Evolutionary conservation across 2,797 vertebrate genomes (phyloP).

Genomic region (Sparus aurata): DNA sequence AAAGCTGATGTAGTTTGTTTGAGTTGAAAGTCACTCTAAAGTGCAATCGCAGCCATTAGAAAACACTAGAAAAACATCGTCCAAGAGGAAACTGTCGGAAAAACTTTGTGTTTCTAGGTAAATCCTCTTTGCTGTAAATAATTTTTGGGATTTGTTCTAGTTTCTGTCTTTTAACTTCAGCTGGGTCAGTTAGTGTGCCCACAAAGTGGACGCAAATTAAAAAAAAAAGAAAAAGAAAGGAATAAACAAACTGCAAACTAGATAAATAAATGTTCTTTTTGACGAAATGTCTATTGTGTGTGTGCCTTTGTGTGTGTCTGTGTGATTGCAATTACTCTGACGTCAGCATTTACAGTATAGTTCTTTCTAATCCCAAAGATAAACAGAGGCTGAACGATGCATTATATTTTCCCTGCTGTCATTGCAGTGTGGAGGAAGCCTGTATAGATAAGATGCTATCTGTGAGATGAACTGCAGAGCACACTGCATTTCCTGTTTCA

Average conservation of each 20-base stretch:
- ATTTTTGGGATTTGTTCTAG: neutral
- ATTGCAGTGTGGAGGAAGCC: slow-evolving; percentile 55
- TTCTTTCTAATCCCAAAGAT: slow-evolving; percentile 53
- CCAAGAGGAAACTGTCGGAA: neutral
- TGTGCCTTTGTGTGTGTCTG: slow-evolving; percentile 20
- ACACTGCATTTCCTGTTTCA: slow-evolving; percentile 50
- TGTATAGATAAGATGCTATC: slow-evolving; percentile 75
- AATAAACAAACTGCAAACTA: neutral
- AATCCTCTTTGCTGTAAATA: neutral
- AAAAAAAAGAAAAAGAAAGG: neutral
- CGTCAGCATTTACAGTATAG: slow-evolving; percentile 38
- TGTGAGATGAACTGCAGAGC: slow-evolving; percentile 54
- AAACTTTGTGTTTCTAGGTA: neutral
- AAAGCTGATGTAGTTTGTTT: neutral
- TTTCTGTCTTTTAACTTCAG: neutral
- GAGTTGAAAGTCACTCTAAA: neutral
- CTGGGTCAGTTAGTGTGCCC: neutral
- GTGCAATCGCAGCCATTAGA: neutral
- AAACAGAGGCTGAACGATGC: slow-evolving; percentile 48
- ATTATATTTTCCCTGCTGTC: slow-evolving; percentile 47
- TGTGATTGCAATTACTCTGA: slow-evolving; percentile 38
- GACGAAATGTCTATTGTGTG: neutral
- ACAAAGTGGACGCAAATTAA: neutral
- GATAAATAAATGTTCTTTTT: neutral
- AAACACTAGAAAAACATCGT: neutral